Conservation (phyloP, 2,888 invertebrate genomes). For the Chloroclysta siterata region DNA sequence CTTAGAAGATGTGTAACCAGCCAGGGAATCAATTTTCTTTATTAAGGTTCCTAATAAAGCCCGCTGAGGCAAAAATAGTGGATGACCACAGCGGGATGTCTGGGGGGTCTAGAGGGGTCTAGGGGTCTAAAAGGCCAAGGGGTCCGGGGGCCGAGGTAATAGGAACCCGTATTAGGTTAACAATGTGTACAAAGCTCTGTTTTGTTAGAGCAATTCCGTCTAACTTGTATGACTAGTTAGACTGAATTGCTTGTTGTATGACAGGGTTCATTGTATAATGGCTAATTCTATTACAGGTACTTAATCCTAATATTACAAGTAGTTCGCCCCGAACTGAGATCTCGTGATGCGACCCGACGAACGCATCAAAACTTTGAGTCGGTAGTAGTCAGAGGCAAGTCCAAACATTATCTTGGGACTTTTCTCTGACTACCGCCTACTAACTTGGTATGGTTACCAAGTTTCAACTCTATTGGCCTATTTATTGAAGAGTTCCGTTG, state of each 20-base stretch:
- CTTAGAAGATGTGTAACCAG: conserved; percentile 35
- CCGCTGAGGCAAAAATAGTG: conserved; percentile 67
- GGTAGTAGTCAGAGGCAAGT: too few relatives aligned
- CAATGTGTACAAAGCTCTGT: conserved; percentile 37
- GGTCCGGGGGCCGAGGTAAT: conserved; percentile 43
- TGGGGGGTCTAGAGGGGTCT: conserved; percentile 14
- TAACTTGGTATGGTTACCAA: too few relatives aligned
- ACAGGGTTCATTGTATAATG: conserved; percentile 4
- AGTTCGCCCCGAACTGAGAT: too few relatives aligned
- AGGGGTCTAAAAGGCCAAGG: conserved; percentile 35
- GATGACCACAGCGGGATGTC: conserved; percentile 56
- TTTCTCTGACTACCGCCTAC: too few relatives aligned
- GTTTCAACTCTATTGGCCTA: too few relatives aligned
- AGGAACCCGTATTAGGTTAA: conserved; percentile 55
- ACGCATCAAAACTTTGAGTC: too few relatives aligned
- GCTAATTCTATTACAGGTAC: conserved; percentile 8
- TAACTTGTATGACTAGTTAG: conserved; percentile 21
- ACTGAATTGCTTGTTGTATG: conserved; percentile 6
- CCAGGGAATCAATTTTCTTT: conserved; percentile 65
- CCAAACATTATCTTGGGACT: too few relatives aligned
- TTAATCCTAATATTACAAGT: not conserved
- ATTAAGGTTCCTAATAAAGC: conserved; percentile 69
- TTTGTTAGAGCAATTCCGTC: conserved; percentile 31
- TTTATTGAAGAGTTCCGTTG: too few relatives aligned
- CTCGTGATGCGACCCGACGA: too few relatives aligned